Evolutionary conservation across 2,797 vertebrate species (phyloP).

Genomic region (Chloroceryle amazona): DNA sequence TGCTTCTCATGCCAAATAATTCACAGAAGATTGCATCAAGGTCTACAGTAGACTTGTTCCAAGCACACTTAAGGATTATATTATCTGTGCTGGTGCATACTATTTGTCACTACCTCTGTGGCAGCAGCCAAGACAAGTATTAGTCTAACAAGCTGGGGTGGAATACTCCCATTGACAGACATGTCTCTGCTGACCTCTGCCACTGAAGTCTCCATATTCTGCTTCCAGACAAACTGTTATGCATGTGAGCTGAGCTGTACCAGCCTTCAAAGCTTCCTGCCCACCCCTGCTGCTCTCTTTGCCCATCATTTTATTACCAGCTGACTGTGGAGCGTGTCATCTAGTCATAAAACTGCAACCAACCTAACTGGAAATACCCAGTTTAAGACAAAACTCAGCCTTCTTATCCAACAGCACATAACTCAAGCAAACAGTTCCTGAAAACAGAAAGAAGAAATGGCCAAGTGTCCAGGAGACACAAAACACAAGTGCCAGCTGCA

Average conservation of each 20-base stretch:
- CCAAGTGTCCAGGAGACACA: fast-evolving
- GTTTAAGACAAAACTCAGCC: not conserved
- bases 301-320: not conserved
- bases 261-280: not conserved
- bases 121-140: fast-evolving
- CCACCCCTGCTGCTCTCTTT: not conserved
- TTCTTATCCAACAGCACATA: not conserved
- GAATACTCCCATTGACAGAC: not conserved
- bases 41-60: not conserved
- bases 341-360: not conserved
- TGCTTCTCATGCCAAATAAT: not conserved
- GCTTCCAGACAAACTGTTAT: not conserved
- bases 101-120: not conserved
- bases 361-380: conserved; percentile 21
- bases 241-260: not conserved
- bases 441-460: not conserved
- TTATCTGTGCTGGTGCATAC: not conserved
- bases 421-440: not conserved
- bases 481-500: not conserved
- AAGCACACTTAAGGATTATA: not conserved
- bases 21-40: not conserved
- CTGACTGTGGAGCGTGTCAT: not conserved
- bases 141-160: not conserved
- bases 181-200: not conserved
- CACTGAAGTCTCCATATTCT: not conserved